A percentile compares a stretch with the other conserved stretches of the same genome.
phyloP scores from a whole-genome alignment of 2,888 invertebrate species.

The Teleogryllus oceanicus region DNA sequence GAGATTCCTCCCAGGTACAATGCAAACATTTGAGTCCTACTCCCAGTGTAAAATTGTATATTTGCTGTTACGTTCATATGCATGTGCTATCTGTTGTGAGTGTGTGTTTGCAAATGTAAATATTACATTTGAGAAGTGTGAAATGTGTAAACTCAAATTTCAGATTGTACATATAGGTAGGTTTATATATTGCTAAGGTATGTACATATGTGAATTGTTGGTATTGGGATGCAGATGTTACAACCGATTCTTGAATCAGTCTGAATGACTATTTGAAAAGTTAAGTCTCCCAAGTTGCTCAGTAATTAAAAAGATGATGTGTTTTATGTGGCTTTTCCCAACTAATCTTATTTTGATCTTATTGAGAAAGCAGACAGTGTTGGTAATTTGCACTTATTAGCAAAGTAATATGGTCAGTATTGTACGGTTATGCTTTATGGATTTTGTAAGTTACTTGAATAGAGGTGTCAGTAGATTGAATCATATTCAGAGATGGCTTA shows the following conservation, averaged over 20 bases:
- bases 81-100: constrained; percentile 9
- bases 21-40: neutral
- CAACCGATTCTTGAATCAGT: neutral
- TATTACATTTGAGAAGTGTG: constrained; percentile 9
- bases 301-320: neutral
- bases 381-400: constrained; percentile 10
- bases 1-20: neutral
- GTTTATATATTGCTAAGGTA: neutral
- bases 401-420: constrained; percentile 4
- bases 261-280: neutral
- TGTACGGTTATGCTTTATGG: neutral
- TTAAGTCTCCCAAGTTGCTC: neutral
- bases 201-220: neutral
- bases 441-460: neutral
- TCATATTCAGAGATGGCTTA: neutral
- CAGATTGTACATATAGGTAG: neutral
- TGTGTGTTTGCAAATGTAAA: neutral
- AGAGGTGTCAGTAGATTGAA: constrained; percentile 10
- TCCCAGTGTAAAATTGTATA: constrained; percentile 3
- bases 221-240: neutral
- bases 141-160: neutral
- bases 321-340: constrained; percentile 1
- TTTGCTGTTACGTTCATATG: neutral
- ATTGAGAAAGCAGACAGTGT: neutral
- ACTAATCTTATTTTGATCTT: constrained; percentile 18